A percentile compares a stretch with the other conserved stretches of the same genome.
These are phyloP conservation scores for Aphodius sticticus DNA, from an alignment of 2,888 invertebrate genomes.

Conservation along the genomic window DNA sequence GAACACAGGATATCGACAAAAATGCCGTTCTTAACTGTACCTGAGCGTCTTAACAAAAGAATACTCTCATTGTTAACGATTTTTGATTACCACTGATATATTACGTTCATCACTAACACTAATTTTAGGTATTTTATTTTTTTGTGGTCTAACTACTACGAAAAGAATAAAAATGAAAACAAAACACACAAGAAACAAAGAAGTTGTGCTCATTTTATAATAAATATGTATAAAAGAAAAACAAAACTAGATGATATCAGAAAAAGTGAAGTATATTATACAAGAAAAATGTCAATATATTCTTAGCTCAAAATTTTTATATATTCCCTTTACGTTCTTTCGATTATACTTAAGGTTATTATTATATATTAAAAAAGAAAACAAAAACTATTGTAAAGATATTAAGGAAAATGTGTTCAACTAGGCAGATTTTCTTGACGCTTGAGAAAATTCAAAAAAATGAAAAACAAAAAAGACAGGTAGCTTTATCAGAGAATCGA, in stretches of 20 bases:
- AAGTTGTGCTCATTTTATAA: slow-evolving; percentile 57
- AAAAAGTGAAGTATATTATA: slow-evolving; percentile 47
- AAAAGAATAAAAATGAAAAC: background rate
- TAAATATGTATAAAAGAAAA: slow-evolving; percentile 33
- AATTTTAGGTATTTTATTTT: slow-evolving; percentile 27
- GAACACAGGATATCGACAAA: slow-evolving; percentile 34
- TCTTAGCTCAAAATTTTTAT: slow-evolving; percentile 56
- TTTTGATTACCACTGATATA: slow-evolving; percentile 28
- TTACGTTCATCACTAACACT: slow-evolving; percentile 27
- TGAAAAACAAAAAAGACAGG: slow-evolving; percentile 11
- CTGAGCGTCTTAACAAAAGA: slow-evolving; percentile 49
- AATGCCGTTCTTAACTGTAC: slow-evolving; percentile 56
- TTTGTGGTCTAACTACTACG: background rate
- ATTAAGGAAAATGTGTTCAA: slow-evolving; percentile 36
- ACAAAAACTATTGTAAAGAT: slow-evolving; percentile 30
- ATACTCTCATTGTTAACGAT: slow-evolving; percentile 45
- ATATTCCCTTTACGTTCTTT: slow-evolving; percentile 28
- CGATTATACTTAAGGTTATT: slow-evolving; percentile 18
- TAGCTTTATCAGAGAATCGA: slow-evolving; percentile 37
- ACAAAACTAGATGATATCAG: slow-evolving; percentile 31
- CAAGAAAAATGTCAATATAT: slow-evolving; percentile 59
- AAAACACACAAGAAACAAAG: slow-evolving; percentile 38
- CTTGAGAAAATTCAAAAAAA: background rate
- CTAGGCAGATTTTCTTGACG: slow-evolving; percentile 30
- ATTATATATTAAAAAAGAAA: background rate